These are phyloP conservation scores for Branchinecta lindahli DNA, from an alignment of 1,140 invertebrate species.

Conservation along the genomic window DNA sequence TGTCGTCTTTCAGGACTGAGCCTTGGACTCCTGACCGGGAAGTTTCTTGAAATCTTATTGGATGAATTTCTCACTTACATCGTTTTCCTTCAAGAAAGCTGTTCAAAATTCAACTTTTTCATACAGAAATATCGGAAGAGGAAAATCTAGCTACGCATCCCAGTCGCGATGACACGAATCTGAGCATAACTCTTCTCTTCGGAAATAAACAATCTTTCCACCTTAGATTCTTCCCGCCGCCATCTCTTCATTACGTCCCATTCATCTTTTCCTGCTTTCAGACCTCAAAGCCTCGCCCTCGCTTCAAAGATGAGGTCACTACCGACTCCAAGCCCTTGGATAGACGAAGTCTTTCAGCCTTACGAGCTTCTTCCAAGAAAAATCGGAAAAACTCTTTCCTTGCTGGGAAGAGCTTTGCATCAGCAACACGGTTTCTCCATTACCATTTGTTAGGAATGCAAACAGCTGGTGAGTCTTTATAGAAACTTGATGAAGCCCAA, in stretches of 20 bases:
- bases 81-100: no score
- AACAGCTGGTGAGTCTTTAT: constrained; percentile 25
- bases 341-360: constrained; percentile 16
- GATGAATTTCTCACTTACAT: no score
- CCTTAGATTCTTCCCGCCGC: no score
- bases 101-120: no score
- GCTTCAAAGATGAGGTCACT: constrained; percentile 15
- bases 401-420: constrained; percentile 46
- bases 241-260: not conserved
- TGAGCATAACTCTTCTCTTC: no score
- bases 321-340: constrained; percentile 7
- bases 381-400: constrained; percentile 36
- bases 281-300: constrained; percentile 15
- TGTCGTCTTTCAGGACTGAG: no score
- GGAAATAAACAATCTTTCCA: no score
- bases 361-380: constrained; percentile 20
- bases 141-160: not conserved
- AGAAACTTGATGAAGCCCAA: not conserved
- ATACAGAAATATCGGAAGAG: no score
- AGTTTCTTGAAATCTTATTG: no score
- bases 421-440: constrained; percentile 53
- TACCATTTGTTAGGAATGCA: constrained; percentile 52
- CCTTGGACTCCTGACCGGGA: no score
- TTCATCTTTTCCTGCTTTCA: constrained; percentile 10
- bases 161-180: not conserved